Evolutionary conservation across 2,888 invertebrate genomes (phyloP).

Genomic region (Cantharis nigra): DNA sequence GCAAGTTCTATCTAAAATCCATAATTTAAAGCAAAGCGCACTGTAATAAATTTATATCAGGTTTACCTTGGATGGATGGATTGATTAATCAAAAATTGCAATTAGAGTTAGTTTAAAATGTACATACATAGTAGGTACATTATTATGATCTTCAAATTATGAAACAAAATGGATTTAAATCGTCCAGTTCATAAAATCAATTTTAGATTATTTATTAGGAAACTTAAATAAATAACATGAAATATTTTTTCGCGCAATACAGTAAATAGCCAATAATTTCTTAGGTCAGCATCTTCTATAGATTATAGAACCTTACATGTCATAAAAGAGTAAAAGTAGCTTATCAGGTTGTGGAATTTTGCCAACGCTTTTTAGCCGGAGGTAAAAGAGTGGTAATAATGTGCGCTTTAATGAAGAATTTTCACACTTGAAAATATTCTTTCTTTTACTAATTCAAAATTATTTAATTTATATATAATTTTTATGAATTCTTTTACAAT

Average conservation of each 20-base stretch:
- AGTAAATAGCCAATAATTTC: neutral
- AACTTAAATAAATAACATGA: neutral
- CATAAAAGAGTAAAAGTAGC: neutral
- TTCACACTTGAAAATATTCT: neutral
- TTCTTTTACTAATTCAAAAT: neutral
- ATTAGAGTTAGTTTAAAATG: too few relatives aligned
- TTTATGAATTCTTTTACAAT: neutral
- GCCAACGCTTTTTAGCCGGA: neutral
- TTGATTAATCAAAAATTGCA: neutral
- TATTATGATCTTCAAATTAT: too few relatives aligned
- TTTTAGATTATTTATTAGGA: too few relatives aligned
- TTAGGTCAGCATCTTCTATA: neutral
- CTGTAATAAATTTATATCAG: too few relatives aligned
- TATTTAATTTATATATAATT: neutral
- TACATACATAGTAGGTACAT: too few relatives aligned
- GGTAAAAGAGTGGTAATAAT: neutral
- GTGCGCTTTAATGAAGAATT: neutral
- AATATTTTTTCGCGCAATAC: neutral
- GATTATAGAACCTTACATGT: neutral
- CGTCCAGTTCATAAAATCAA: too few relatives aligned
- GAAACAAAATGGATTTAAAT: too few relatives aligned
- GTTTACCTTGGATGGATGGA: neutral
- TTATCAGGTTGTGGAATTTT: neutral
- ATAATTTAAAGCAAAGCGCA: neutral
- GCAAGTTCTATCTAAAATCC: neutral